phyloP scores from a whole-genome alignment of 2,888 invertebrate species.

The Epirrhoe tristata region DNA sequence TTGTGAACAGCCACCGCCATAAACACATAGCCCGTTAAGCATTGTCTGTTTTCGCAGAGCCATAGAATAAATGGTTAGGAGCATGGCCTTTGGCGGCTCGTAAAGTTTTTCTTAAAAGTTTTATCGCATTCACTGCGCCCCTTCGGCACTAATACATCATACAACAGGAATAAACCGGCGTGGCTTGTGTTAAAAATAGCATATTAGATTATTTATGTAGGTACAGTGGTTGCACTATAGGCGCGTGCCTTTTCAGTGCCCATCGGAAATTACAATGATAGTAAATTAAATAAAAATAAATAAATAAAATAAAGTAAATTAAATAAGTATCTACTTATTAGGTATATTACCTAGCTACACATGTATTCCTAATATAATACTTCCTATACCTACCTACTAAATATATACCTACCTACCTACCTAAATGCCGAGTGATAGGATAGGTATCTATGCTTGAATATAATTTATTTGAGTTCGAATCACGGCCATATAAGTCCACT shows the following conservation, averaged over 20 bases:
- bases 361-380: no score
- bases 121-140: slow-evolving; percentile 56
- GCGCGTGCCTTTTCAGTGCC: neutral
- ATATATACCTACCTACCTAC: no score
- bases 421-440: no score
- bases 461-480: no score
- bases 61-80: slow-evolving; percentile 18
- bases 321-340: no score
- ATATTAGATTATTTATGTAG: neutral
- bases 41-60: slow-evolving; percentile 58
- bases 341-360: no score
- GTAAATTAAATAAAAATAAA: no score
- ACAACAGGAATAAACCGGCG: neutral
- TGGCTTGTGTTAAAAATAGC: neutral
- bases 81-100: slow-evolving; percentile 72
- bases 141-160: slow-evolving; percentile 40
- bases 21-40: slow-evolving; percentile 69
- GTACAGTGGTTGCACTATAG: neutral
- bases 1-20: slow-evolving; percentile 65
- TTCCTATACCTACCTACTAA: no score
- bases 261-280: no score
- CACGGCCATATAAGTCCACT: no score
- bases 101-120: slow-evolving; percentile 64
- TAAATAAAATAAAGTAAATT: no score
- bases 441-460: no score